Evolutionary conservation across 2,888 invertebrate species (phyloP), one percentile per base, ranked within the genome.

Genomic region (Sarcophaga caerulescens): DNA sequence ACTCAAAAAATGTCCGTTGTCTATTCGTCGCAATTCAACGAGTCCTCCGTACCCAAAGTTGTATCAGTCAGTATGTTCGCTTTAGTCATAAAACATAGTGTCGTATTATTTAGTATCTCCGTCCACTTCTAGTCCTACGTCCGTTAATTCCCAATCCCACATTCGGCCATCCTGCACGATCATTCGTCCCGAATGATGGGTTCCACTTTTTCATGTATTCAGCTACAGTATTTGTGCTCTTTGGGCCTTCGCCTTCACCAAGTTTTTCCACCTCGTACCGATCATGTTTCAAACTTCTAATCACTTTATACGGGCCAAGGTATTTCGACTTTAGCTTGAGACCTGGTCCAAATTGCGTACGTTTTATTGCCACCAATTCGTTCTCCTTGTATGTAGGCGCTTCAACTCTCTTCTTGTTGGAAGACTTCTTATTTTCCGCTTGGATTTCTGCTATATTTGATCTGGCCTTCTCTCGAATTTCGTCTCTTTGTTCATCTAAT

Each of bases 91-190:
- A 25, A 25, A 25, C 4, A 25, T 4, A 25, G 25, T 25, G 25
- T 25, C 25, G 25, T 25, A 25, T 25, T 25, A 25, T 25, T 25
- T 25, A 25, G 25, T 25, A 25, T 25, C 25, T 25, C 25, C 25
- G 4, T 25, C 25, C 25, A 25, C 25, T 25, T 25, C 25, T 25
- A 3, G 25, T 25, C 2, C 25, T 25, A 25, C 25, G 25, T 25
- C 25, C 25, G 25, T 25, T 25, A 25, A 25, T 25, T 25, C 25
- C 25, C 25, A 25, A 25, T 62, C 62, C 62, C 23, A 62, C 62
- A 62, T 62, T 62, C 62, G 62, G 62, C 62, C 62, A 6, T 62
- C 62, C 62, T 62, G 62, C 62, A 23, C 23, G 21, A 11, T 19
- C 62, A 25, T 3, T 25, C 25, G 25, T 25, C 25, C 25, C 25